phyloP scores from a whole-genome alignment of 2,113 vertebrate genomes.

The Cochlearius cochlearius region DNA sequence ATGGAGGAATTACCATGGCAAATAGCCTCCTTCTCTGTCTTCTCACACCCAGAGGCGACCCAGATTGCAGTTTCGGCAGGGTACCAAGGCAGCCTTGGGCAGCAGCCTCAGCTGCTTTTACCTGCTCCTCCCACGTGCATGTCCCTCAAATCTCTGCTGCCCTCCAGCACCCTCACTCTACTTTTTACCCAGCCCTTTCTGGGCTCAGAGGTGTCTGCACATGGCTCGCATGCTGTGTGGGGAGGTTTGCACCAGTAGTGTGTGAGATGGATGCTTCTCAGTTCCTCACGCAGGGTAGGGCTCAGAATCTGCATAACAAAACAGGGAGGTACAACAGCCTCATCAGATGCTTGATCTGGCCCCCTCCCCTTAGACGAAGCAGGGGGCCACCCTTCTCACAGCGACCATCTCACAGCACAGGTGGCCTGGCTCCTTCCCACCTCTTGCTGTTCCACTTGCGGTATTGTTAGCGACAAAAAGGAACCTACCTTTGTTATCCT shows the following conservation, averaged over 20 bases:
- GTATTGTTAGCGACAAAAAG: background rate
- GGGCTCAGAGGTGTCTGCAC: background rate
- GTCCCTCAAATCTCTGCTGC: background rate
- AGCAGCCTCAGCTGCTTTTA: background rate
- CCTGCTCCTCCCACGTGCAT: background rate
- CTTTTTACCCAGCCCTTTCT: background rate
- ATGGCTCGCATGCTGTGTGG: fast-evolving
- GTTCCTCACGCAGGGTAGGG: background rate
- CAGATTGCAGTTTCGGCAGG: fast-evolving
- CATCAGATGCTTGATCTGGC: background rate
- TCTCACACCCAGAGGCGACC: background rate
- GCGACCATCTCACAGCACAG: background rate
- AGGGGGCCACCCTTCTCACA: background rate
- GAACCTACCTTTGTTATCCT: background rate
- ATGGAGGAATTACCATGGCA: background rate
- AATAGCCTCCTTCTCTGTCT: background rate
- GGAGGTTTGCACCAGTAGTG: background rate
- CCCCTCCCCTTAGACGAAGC: background rate
- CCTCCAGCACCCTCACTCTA: background rate
- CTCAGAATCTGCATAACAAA: background rate
- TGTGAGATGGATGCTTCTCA: background rate
- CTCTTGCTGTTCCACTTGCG: background rate
- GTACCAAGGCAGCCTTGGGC: background rate
- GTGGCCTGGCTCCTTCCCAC: background rate
- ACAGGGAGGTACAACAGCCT: background rate